Evolutionary conservation across 2,888 invertebrate genomes (phyloP).

Genomic region (Nephrotoma guestfalica): DNA sequence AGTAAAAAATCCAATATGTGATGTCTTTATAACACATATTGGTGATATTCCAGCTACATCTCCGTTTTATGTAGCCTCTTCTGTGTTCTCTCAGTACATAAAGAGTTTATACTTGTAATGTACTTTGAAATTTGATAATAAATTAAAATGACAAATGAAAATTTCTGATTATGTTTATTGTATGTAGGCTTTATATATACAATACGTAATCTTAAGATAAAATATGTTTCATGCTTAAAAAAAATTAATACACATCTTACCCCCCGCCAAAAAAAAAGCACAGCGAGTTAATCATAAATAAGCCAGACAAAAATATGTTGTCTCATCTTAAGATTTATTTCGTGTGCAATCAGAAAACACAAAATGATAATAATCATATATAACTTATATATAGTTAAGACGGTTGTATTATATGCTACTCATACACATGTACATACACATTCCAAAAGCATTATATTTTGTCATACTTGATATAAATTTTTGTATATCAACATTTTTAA

Average conservation of each 20-base stretch:
- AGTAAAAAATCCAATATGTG: background rate
- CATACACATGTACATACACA: background rate
- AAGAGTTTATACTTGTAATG: background rate
- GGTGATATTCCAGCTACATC: background rate
- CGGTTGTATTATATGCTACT: background rate
- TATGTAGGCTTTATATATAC: background rate
- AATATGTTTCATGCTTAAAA: background rate
- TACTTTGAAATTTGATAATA: background rate
- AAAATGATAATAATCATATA: background rate
- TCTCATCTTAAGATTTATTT: background rate
- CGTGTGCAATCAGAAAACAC: background rate
- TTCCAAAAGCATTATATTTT: background rate
- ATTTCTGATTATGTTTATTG: background rate
- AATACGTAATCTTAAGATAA: background rate
- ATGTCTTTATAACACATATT: background rate
- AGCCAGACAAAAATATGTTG: background rate
- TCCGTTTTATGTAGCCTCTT: background rate
- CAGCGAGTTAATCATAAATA: background rate
- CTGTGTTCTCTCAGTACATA: background rate
- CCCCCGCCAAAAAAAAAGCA: background rate
- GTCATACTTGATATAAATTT: background rate
- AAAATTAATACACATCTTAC: background rate
- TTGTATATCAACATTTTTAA: background rate
- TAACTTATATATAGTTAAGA: background rate
- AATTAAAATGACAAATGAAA: background rate